Conservation (phyloP, 2,113 vertebrate species). For the Ibidorhyncha struthersii region DNA sequence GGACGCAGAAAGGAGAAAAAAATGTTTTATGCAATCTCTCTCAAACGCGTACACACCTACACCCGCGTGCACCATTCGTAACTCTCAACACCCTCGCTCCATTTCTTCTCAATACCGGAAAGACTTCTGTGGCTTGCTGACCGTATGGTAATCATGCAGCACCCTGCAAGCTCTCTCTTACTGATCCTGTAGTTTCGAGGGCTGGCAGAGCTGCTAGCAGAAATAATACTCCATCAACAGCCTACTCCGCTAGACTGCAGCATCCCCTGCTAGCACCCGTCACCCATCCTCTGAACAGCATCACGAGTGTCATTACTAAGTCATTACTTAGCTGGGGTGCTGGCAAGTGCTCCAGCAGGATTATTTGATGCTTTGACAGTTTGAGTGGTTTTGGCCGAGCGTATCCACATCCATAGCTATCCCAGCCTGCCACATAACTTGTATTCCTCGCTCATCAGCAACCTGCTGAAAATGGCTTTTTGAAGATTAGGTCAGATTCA, state of each 20-base stretch:
- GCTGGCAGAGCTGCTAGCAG: not conserved
- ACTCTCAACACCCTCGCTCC: not conserved
- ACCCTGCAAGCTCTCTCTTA: no score
- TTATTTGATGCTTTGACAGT: not conserved
- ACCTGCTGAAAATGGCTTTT: not conserved
- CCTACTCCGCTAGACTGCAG: not conserved
- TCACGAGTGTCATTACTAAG: not conserved
- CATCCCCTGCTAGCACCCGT: not conserved
- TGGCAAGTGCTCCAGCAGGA: not conserved
- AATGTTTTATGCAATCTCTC: not conserved
- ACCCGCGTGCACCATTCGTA: accelerated
- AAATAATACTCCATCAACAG: not conserved
- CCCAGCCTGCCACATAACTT: not conserved
- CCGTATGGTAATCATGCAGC: accelerated
- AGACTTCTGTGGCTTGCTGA: no score
- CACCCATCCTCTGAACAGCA: accelerated
- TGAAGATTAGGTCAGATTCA: not conserved
- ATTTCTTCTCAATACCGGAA: no score
- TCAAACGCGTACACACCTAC: not conserved
- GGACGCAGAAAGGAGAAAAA: not conserved
- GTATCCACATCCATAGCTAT: not conserved
- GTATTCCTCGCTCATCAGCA: not conserved
- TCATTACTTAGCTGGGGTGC: not conserved
- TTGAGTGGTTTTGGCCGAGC: not conserved
- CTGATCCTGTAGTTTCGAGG: not conserved